phyloP scores from a whole-genome alignment of 2,113 vertebrate species.

The Lipotes vexillifer region DNA sequence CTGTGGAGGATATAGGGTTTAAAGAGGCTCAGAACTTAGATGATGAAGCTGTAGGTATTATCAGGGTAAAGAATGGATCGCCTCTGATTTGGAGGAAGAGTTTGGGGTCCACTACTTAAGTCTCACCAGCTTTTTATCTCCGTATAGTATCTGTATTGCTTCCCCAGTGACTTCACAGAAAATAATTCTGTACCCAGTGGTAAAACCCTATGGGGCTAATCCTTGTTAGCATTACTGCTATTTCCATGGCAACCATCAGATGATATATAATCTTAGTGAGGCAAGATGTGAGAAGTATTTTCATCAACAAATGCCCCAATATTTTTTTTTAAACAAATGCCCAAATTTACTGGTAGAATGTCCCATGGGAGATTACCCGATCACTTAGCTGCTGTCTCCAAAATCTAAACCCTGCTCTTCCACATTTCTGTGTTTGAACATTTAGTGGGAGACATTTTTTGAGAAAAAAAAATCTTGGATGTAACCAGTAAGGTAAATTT shows the following conservation, averaged over 20 bases:
- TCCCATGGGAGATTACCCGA: conserved; percentile 46
- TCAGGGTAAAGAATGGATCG: not conserved
- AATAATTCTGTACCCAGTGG: conserved; percentile 48
- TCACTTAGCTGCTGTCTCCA: conserved; percentile 27
- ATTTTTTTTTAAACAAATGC: conserved; percentile 39
- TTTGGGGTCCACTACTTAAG: not conserved
- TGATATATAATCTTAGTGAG: conserved; percentile 68
- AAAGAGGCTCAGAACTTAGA: not conserved
- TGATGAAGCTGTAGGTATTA: not conserved
- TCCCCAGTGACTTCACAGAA: conserved; percentile 53
- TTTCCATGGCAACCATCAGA: conserved; percentile 75
- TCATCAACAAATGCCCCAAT: conserved; percentile 66
- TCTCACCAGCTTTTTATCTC: not conserved
- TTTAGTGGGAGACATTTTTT: not conserved
- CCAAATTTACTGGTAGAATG: conserved; percentile 55
- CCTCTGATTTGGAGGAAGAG: not conserved
- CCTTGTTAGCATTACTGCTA: conserved; percentile 59
- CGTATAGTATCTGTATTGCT: not conserved
- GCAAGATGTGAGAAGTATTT: conserved; percentile 72
- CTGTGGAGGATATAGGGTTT: not conserved
- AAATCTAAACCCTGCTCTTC: conserved; percentile 39
- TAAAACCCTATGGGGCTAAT: conserved; percentile 67
- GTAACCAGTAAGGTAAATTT: not conserved
- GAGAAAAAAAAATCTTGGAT: not conserved
- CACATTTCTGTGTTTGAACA: conserved; percentile 9